These are phyloP conservation scores for Sinohyriopsis cumingii DNA, from an alignment of 2,888 invertebrate species.

Conservation along the genomic window DNA sequence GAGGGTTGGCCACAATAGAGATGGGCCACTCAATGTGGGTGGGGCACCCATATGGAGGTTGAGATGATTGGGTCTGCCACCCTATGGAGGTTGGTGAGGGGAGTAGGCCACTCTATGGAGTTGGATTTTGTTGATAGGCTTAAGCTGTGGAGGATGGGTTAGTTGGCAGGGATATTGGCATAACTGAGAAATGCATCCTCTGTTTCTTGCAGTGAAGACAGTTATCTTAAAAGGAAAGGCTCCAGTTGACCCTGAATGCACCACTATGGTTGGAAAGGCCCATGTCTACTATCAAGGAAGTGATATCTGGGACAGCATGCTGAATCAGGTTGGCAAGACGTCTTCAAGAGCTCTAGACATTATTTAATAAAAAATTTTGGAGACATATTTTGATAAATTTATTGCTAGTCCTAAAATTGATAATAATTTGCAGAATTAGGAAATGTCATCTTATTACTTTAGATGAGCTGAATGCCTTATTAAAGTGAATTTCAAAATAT, in stretches of 20 bases:
- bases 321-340: slow-evolving; percentile 71
- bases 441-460: no score
- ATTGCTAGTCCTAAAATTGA: background rate
- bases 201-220: slow-evolving; percentile 59
- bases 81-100: no score
- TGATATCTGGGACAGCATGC: slow-evolving; percentile 73
- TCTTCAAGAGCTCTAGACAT: background rate
- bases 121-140: no score
- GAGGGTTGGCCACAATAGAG: no score
- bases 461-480: no score
- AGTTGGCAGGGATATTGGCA: background rate
- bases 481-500: no score
- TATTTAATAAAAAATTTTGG: no score
- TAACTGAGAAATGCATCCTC: background rate
- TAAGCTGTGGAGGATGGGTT: background rate
- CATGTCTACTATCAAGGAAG: slow-evolving; percentile 70
- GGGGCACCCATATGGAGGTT: no score
- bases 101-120: no score
- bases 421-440: background rate
- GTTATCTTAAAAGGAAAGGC: slow-evolving; percentile 69
- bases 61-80: no score
- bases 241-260: slow-evolving; percentile 72
- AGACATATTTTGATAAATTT: background rate
- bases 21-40: no score
- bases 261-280: slow-evolving; percentile 55